Conservation (phyloP, 2,113 vertebrate species). For the Eublepharis macularius region DNA sequence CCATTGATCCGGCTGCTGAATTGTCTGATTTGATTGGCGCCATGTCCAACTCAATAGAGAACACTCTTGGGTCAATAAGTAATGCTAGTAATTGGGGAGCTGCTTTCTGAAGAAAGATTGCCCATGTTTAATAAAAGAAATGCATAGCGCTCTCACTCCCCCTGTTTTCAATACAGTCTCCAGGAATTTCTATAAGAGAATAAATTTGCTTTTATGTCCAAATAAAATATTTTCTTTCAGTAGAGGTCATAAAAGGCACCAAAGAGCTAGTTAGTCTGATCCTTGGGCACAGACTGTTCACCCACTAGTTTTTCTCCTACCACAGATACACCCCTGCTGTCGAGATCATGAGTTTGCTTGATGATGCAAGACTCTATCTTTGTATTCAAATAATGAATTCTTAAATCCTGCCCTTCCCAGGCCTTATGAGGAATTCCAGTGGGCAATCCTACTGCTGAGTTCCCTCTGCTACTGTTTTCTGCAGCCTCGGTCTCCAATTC, state of each 20-base stretch:
- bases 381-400: too few relatives aligned
- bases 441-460: too few relatives aligned
- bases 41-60: slow-evolving; percentile 60
- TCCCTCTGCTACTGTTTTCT: too few relatives aligned
- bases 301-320: neutral
- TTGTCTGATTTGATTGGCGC: slow-evolving; percentile 72
- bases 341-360: neutral
- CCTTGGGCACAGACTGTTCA: too few relatives aligned
- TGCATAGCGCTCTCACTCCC: neutral
- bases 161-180: neutral
- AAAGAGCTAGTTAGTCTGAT: neutral
- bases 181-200: slow-evolving; percentile 44
- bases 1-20: slow-evolving; percentile 69
- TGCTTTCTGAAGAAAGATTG: slow-evolving; percentile 64
- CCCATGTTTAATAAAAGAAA: slow-evolving; percentile 40
- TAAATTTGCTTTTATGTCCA: slow-evolving; percentile 1
- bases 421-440: too few relatives aligned
- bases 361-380: too few relatives aligned
- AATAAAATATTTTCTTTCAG: neutral
- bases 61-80: slow-evolving; percentile 59
- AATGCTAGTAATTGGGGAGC: slow-evolving; percentile 62
- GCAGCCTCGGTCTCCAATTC: too few relatives aligned
- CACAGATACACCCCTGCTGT: neutral
- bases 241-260: neutral
- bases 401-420: too few relatives aligned